Conservation (phyloP, 2,113 vertebrate genomes). For the Prunella fulvescens region DNA sequence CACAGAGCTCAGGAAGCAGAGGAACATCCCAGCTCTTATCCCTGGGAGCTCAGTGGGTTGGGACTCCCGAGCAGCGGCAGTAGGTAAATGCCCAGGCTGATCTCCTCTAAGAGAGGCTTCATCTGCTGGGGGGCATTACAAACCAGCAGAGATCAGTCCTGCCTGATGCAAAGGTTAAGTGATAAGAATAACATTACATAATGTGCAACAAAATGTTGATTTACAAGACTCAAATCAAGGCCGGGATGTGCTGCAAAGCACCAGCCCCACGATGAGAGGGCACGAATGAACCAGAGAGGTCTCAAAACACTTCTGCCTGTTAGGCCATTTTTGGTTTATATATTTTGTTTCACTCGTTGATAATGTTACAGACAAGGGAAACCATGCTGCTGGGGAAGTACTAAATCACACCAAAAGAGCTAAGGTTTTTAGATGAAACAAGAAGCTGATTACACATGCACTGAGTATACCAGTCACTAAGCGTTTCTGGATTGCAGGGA, state of each 20-base stretch:
- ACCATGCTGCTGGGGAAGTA: not conserved
- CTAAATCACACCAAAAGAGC: slow-evolving; percentile 54
- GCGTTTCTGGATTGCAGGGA: slow-evolving; percentile 69
- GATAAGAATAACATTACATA: not conserved
- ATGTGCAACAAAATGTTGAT: not conserved
- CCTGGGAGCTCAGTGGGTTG: not conserved
- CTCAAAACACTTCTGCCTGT: fast-evolving
- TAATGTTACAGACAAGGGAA: slow-evolving; percentile 17
- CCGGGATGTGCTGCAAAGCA: fast-evolving
- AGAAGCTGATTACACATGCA: slow-evolving; percentile 64
- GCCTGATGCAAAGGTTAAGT: not conserved
- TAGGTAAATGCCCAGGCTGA: not conserved
- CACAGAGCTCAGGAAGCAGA: not conserved
- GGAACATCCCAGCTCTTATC: not conserved
- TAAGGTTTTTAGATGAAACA: slow-evolving; percentile 57
- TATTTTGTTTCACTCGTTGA: slow-evolving; percentile 3
- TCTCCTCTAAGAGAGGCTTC: not conserved
- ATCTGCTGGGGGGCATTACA: not conserved
- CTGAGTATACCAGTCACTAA: slow-evolving; percentile 60
- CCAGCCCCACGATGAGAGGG: not conserved
- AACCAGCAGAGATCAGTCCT: not conserved
- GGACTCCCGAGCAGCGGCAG: not conserved
- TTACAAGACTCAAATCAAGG: not conserved
- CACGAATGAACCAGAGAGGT: not conserved
- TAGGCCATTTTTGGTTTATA: not conserved